Conservation (phyloP, 2,888 invertebrate genomes). For the Pollenia amentaria region DNA sequence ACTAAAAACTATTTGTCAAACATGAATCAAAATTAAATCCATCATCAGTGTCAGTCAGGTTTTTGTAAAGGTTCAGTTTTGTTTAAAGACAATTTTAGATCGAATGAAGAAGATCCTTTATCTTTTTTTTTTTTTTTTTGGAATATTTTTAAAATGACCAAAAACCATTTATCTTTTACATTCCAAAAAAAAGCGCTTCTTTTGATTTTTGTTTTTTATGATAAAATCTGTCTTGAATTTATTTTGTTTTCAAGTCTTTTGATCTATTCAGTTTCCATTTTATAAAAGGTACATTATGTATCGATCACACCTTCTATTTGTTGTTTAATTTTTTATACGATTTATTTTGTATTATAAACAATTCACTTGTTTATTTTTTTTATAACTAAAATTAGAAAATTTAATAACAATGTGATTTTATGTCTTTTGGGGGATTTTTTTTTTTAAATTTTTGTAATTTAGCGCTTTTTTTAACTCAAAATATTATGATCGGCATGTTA, state of each 20-base stretch:
- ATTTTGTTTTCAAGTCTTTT: neutral
- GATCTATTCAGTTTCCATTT: conserved; percentile 37
- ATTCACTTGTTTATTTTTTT: conserved; percentile 42
- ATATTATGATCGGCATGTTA: no score
- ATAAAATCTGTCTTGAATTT: conserved; percentile 44
- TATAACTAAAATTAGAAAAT: neutral
- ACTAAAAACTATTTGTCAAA: conserved; percentile 76
- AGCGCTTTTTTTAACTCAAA: no score
- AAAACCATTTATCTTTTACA: conserved; percentile 81
- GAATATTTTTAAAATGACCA: conserved; percentile 75
- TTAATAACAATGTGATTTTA: no score
- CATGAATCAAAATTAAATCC: conserved; percentile 64
- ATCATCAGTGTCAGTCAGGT: conserved; percentile 73
- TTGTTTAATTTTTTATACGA: conserved; percentile 6
- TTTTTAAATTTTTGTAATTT: no score
- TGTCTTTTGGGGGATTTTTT: no score
- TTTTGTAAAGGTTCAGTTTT: conserved; percentile 13
- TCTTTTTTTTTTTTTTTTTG: conserved; percentile 1
- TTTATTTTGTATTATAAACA: neutral
- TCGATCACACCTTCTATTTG: conserved; percentile 53
- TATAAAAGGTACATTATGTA: conserved; percentile 20
- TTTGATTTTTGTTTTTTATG: conserved; percentile 57
- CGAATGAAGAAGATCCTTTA: neutral
- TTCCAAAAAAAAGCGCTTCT: conserved; percentile 44
- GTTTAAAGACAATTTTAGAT: neutral